phyloP scores from a whole-genome alignment of 2,113 vertebrate genomes.

The Cryptomyrus ogoouensis region DNA sequence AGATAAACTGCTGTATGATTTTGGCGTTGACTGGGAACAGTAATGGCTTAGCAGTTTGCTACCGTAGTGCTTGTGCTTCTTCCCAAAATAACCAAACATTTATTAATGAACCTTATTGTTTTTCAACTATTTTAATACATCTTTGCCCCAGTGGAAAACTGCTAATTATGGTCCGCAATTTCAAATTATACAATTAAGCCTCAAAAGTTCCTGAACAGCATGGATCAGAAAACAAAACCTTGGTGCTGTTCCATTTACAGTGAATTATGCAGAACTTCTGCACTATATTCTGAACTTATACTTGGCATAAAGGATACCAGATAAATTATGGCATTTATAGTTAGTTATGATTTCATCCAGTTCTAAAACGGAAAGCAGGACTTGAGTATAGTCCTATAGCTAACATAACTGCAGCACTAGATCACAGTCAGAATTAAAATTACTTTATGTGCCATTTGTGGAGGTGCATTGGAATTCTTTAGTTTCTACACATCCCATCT shows the following conservation, averaged over 20 bases:
- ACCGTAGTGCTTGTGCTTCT: neutral
- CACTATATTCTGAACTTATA: neutral
- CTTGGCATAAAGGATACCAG: neutral
- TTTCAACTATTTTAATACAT: neutral
- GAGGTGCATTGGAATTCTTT: neutral
- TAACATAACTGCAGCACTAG: neutral
- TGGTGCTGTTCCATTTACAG: neutral
- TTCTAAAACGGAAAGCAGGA: neutral
- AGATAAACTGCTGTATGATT: neutral
- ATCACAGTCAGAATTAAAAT: neutral
- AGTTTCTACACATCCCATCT: neutral
- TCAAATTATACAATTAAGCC: neutral
- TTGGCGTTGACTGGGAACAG: neutral
- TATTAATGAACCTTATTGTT: neutral
- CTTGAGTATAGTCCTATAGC: neutral
- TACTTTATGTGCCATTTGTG: neutral
- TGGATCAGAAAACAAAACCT: neutral
- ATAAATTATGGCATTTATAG: neutral
- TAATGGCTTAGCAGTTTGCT: neutral
- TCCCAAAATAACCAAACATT: neutral
- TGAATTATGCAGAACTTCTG: neutral
- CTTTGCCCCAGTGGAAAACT: neutral
- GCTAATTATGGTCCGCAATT: neutral
- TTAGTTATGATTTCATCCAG: neutral
- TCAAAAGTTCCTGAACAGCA: neutral